These are phyloP conservation scores for Scaptomyza graminum DNA, from an alignment of 1,140 invertebrate genomes.

Conservation along the genomic window DNA sequence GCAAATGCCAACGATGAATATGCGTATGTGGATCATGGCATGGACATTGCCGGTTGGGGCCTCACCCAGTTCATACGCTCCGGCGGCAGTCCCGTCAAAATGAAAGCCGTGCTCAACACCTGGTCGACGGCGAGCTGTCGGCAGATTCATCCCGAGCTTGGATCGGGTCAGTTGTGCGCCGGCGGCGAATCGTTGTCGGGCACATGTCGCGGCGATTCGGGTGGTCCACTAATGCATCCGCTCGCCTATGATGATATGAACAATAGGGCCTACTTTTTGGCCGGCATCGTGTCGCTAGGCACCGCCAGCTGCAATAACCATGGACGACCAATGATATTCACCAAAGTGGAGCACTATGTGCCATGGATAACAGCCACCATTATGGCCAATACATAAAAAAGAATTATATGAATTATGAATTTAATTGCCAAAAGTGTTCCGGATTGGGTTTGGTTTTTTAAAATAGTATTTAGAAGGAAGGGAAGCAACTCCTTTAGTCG, in stretches of 20 bases:
- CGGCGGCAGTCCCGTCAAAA: constrained; percentile 42
- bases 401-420: constrained; percentile 12
- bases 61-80: constrained; percentile 28
- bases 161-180: constrained; percentile 46
- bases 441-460: background rate
- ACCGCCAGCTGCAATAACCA: constrained; percentile 18
- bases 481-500: constrained; percentile 43
- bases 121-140: constrained; percentile 26
- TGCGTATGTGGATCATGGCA: constrained; percentile 33
- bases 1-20: background rate
- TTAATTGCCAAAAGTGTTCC: constrained; percentile 19
- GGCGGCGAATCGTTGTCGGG: constrained; percentile 23
- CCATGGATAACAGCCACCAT: constrained; percentile 40
- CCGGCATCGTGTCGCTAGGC: constrained; percentile 51
- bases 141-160: constrained; percentile 7
- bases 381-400: constrained; percentile 3
- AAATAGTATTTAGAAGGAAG: constrained; percentile 10
- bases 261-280: constrained; percentile 24
- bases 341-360: constrained; percentile 48
- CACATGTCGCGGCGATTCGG: constrained; percentile 56
- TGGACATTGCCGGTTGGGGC: constrained; percentile 63
- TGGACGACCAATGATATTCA: constrained; percentile 51
- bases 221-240: constrained; percentile 49
- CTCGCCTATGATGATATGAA: background rate
- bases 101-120: constrained; percentile 22